A percentile compares a stretch with the other conserved stretches of the same genome.
These are phyloP conservation scores for Oreochromis tanganicae DNA, from an alignment of 2,113 vertebrate genomes.

Conservation along the genomic window DNA sequence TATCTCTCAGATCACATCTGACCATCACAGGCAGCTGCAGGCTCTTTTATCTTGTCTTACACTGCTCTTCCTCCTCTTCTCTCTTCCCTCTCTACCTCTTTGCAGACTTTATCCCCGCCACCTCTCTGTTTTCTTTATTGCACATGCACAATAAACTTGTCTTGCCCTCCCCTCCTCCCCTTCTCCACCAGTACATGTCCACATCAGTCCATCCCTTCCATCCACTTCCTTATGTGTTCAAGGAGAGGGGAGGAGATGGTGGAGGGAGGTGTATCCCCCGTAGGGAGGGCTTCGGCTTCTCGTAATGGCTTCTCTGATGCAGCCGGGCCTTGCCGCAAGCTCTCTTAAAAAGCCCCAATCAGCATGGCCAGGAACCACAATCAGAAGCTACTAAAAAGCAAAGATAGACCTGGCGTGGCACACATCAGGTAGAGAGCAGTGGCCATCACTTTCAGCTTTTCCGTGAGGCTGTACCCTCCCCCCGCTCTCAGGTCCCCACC, in stretches of 20 bases:
- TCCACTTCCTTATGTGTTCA: constrained; percentile 17
- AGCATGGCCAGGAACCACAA: constrained; percentile 45
- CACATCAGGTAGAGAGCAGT: constrained; percentile 1
- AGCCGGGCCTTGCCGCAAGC: constrained; percentile 10
- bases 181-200: not conserved
- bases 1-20: constrained; percentile 71
- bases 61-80: constrained; percentile 14
- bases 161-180: not conserved
- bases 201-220: constrained; percentile 17
- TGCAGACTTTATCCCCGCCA: constrained; percentile 27
- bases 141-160: constrained; percentile 37
- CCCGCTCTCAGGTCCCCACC: constrained; percentile 6
- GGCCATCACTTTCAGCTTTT: constrained; percentile 13
- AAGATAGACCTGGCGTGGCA: constrained; percentile 28
- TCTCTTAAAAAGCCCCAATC: constrained; percentile 53
- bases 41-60: constrained; percentile 59
- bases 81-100: constrained; percentile 5
- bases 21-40: constrained; percentile 71
- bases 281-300: constrained; percentile 12
- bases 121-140: constrained; percentile 31
- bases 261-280: constrained; percentile 18
- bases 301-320: constrained; percentile 46
- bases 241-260: not conserved
- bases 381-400: constrained; percentile 45
- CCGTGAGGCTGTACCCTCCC: constrained; percentile 19